Conservation (phyloP, 2,888 invertebrate genomes). For the Calameuta idolon region DNA sequence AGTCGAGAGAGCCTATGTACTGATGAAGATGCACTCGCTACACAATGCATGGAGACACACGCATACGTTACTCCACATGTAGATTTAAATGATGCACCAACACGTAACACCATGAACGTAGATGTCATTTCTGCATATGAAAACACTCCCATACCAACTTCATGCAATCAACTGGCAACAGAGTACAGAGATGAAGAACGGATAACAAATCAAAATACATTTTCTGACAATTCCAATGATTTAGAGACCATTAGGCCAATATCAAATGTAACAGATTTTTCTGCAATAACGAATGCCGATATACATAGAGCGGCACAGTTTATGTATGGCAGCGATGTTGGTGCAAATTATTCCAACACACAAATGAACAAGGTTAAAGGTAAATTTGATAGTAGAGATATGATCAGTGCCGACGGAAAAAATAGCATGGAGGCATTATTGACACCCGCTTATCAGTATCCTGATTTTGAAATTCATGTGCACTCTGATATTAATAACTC, state of each 20-base stretch:
- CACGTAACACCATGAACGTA: constrained; percentile 33
- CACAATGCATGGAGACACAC: constrained; percentile 61
- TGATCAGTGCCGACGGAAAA: background rate
- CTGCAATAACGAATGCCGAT: constrained; percentile 8
- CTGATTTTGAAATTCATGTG: constrained; percentile 19
- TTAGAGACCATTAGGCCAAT: background rate
- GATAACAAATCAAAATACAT: background rate
- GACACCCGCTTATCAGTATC: background rate
- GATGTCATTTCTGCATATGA: constrained; percentile 29
- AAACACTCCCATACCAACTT: background rate
- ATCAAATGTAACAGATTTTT: background rate
- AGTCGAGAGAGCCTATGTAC: constrained; percentile 28
- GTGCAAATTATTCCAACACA: background rate
- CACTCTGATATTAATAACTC: constrained; percentile 11
- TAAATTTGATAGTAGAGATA: background rate
- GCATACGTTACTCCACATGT: constrained; percentile 48
- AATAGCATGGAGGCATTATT: background rate
- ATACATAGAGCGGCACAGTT: constrained; percentile 25
- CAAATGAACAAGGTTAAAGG: background rate
- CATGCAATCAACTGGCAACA: background rate
- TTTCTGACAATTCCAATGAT: background rate
- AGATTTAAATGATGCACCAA: constrained; percentile 29
- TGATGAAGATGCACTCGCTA: constrained; percentile 27
- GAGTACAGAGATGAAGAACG: background rate
- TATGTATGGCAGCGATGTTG: constrained; percentile 18